Evolutionary conservation across 2,113 vertebrate species (phyloP), one percentile per base, ranked within the genome.

Genomic region (Cettia cetti): DNA sequence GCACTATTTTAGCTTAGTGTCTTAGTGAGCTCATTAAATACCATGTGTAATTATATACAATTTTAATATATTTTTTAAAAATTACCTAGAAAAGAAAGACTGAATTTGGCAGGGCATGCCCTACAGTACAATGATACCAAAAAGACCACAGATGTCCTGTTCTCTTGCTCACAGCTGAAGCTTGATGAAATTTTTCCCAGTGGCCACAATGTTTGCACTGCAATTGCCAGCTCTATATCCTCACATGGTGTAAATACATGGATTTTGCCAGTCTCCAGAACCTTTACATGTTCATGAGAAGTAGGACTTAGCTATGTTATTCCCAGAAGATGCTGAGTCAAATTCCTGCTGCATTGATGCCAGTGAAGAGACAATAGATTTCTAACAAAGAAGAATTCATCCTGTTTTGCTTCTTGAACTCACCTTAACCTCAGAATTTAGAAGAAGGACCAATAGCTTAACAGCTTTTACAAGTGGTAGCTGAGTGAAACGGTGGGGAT

Each of bases 51-150:
- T 54, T 30, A 45, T 35, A 42, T 11, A 54, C 7, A 1, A 49
- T 31, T 81, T 33, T 44, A 60, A 39, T 21, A 13, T n/a, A n/a
- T n/a, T n/a, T n/a, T 54, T 56, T 6, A 8, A 52, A 6, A 35
- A 13, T 21, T 13, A 31, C 17, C 16, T 45, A 13, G 15, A 42
- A 42, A 75, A 21, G 13, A 14, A 84, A 74, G 39, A 13, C 7
- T 39, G 37, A 59, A 4, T 35, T 77, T 77, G 9, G 3, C 61
- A 30, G 17, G 9, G 2, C 24, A 52, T 70, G 20, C 15, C 24
- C 22, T 49, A 2, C 11, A 30, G 13, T 11, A 64, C 0, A 0
- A 16, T n/a, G 23, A 28, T 16, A 86, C 52, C 24, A 31, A 40
- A 56, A 57, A 37, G 30, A 19, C 40, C 65, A 30, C n/a, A 57